Evolutionary conservation across 2,113 vertebrate species (phyloP).

Genomic region (Dermatemys mawii): DNA sequence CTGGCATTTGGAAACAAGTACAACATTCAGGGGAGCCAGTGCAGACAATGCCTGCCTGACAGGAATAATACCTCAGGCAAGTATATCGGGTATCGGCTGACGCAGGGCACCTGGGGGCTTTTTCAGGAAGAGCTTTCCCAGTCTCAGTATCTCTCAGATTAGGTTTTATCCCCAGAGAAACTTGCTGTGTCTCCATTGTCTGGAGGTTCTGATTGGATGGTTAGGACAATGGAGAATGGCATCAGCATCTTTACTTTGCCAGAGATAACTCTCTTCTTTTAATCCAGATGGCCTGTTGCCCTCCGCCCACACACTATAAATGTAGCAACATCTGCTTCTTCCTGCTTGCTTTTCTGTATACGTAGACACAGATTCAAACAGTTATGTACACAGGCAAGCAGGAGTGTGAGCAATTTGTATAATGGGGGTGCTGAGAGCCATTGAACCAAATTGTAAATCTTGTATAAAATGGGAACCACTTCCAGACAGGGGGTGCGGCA

Average conservation of each 20-base stretch:
- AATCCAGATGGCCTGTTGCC: background rate
- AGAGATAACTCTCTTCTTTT: background rate
- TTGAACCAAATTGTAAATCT: too few relatives aligned
- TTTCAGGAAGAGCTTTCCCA: conserved; percentile 77
- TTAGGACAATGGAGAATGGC: conserved; percentile 57
- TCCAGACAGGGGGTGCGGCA: too few relatives aligned
- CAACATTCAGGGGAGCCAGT: conserved; percentile 69
- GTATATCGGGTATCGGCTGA: conserved; percentile 73
- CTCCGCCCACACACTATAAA: background rate
- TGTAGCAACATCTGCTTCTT: conserved; percentile 16
- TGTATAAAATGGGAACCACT: too few relatives aligned
- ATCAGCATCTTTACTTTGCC: background rate
- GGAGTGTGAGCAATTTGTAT: too few relatives aligned
- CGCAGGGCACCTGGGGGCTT: conserved; percentile 62
- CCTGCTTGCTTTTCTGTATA: background rate
- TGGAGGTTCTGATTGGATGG: background rate
- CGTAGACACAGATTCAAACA: background rate
- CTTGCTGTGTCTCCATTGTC: conserved; percentile 75
- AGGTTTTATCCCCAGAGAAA: conserved; percentile 78
- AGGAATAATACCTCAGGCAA: conserved; percentile 14
- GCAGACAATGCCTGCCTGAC: conserved; percentile 69
- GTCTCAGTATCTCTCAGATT: conserved; percentile 75
- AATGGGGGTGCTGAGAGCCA: too few relatives aligned
- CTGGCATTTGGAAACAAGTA: conserved; percentile 70
- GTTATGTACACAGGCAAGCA: background rate